Base-by-base conservation (phyloP, 2,888 invertebrate genomes). In the Scaptomyza polygonia region DNA sequence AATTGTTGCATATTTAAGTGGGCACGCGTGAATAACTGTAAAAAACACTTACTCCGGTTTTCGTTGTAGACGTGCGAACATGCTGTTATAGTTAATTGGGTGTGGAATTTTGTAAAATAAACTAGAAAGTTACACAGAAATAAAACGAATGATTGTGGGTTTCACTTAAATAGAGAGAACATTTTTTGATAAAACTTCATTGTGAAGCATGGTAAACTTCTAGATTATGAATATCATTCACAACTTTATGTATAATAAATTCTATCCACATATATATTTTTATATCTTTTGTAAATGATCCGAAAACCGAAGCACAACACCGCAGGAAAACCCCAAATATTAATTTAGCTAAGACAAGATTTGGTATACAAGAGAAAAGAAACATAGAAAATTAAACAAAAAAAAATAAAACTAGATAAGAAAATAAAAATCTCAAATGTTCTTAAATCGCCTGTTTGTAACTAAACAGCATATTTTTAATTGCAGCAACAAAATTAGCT, bases 1-100 rank as follows among this genome's bases (percentile, higher is more conserved):
- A 86, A 84, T 83, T 86, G 86, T 86, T 86, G 86, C 84, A 82
- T 82, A 82, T 84, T 80, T 86, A 82, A 86, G 84, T 70, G 81
- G 75, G 72, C 78, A 77, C 75, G 78, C 86, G 78, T 84, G 67
- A 75, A 72, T 67, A 62, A 64, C 71, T 69, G 67, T 69, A 80
- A 55, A 74, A 54, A 71, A 82, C 77, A 74, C 14, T 52, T 42
- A 64, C 34, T 14, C 7, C 32, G 47, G 32, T 62, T 39, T 69
- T 63, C 45, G 34, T 27, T 48, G 18, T 27, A 16, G 12, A 16
- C 5, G 57, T 48, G 48, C 18, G 25, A 51, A 62, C 52, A 25
- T 45, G 56, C 43, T 21, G 16, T 36, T 12, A 52, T 55, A 61
- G 30, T 61, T 67, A 47, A 67, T 51, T 36, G 53, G 18, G 30